Conservation (phyloP, 2,113 vertebrate species). For the Felis catus region F.catus_Fca126_mat1.0 CM031415.1:65295501-65296000, state of each 20-base stretch:
- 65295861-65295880: too few species aligned
- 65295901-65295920: neutral
- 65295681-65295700: too few species aligned
- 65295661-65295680: too few species aligned
- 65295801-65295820: too few species aligned
- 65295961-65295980: neutral
- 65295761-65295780: too few species aligned
- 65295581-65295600: neutral
- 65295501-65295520: neutral
- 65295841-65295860: too few species aligned
- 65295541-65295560: neutral
- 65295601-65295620: neutral
- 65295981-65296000: neutral
- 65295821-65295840: too few species aligned
- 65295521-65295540: neutral
- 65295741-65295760: too few species aligned
- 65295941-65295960: neutral
- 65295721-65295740: too few species aligned
- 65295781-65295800: too few species aligned
- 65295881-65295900: neutral
- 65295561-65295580: neutral
- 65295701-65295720: too few species aligned
- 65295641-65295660: neutral
- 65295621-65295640: neutral
- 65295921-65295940: neutral